phyloP scores from a whole-genome alignment of 1,140 invertebrate genomes.

The Pseudoatta argentina region DNA sequence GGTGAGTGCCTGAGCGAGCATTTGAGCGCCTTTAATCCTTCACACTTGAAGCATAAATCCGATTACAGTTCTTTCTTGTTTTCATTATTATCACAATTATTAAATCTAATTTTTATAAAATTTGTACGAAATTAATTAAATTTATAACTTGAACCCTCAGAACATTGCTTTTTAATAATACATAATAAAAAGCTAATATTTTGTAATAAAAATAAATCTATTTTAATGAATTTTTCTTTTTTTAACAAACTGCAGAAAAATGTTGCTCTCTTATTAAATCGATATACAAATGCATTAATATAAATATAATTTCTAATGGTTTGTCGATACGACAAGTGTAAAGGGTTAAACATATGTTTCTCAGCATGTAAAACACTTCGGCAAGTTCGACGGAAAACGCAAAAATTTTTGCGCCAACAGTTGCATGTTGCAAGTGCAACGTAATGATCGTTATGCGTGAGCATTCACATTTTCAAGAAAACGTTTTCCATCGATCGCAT shows the following conservation, averaged over 20 bases:
- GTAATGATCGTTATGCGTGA: conserved; percentile 25
- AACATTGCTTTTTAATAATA: background rate
- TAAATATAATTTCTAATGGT: background rate
- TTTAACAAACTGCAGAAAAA: background rate
- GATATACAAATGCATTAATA: background rate
- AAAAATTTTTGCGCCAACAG: background rate
- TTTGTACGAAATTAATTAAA: background rate
- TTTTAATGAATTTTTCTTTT: background rate
- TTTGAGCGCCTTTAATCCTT: conserved; percentile 54
- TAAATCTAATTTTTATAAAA: conserved; percentile 9
- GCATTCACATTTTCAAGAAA: conserved; percentile 34
- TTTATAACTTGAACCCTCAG: background rate
- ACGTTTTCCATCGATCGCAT: conserved; percentile 52
- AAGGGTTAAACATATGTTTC: conserved; percentile 40
- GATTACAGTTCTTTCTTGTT: background rate
- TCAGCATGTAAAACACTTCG: conserved; percentile 10
- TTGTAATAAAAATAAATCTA: background rate
- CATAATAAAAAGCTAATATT: conserved; percentile 5
- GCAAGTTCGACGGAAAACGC: conserved; percentile 16
- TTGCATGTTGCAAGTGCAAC: background rate
- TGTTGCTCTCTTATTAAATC: conserved; percentile 1
- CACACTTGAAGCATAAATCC: conserved; percentile 23
- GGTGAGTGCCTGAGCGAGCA: conserved; percentile 52
- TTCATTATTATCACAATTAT: background rate
- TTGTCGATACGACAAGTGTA: background rate